Conservation (phyloP, 1,140 invertebrate genomes). For the Drosophila sp. region DNA sequence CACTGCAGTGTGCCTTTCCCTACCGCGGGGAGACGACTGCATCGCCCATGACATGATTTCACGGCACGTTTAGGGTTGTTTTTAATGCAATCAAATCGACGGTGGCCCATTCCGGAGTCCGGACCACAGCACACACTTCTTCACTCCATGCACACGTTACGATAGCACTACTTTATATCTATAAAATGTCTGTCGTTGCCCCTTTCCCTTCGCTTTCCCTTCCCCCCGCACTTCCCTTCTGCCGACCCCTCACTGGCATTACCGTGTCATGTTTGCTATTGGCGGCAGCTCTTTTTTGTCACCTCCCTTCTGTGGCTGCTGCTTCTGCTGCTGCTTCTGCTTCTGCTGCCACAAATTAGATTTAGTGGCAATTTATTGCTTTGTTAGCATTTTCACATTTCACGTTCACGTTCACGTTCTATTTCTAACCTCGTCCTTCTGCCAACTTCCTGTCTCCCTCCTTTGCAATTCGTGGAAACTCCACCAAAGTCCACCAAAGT, state of each 20-base stretch:
- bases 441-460: too few species aligned
- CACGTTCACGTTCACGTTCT: constrained; percentile 15
- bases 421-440: neutral
- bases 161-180: neutral
- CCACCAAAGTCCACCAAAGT: constrained; percentile 10
- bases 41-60: constrained; percentile 49
- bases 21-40: constrained; percentile 19
- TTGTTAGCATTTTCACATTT: constrained; percentile 63
- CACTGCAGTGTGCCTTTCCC: neutral
- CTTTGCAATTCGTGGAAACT: too few species aligned
- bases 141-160: neutral
- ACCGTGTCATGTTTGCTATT: constrained; percentile 27
- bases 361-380: constrained; percentile 70
- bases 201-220: neutral
- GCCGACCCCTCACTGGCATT: neutral
- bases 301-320: constrained; percentile 15
- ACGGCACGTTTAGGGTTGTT: constrained; percentile 60
- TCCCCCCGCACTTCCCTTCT: too few species aligned
- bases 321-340: constrained; percentile 23
- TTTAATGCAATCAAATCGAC: constrained; percentile 62
- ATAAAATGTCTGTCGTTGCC: neutral
- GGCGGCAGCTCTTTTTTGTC: constrained; percentile 1
- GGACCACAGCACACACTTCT: neutral
- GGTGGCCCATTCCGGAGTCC: constrained; percentile 4
- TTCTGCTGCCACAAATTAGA: constrained; percentile 61